phyloP scores from a whole-genome alignment of 1,140 invertebrate species.

The Eufriesea mexicana region DNA sequence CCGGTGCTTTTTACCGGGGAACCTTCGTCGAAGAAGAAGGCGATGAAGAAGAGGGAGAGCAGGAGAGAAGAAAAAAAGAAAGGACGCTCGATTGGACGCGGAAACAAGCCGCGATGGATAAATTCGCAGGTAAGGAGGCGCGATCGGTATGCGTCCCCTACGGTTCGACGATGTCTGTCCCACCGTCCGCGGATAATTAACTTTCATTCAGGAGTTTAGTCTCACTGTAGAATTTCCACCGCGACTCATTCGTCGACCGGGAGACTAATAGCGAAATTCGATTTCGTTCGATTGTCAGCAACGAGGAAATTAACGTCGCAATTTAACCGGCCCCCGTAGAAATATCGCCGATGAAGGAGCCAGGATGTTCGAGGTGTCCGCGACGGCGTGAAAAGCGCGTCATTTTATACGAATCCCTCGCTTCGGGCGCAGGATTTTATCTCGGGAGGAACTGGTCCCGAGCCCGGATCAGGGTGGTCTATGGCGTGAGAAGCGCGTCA shows the following conservation, averaged over 20 bases:
- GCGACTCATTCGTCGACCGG: too few relatives aligned
- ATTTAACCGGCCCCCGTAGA: slow-evolving; percentile 15
- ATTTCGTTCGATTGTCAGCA: slow-evolving; percentile 36
- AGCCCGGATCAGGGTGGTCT: too few relatives aligned
- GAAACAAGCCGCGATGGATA: slow-evolving; percentile 37
- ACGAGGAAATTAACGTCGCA: slow-evolving; percentile 31
- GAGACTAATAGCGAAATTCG: slow-evolving; percentile 44
- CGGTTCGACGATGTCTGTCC: slow-evolving; percentile 15
- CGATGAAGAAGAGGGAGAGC: background rate
- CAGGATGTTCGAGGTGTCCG: background rate
- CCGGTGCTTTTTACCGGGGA: slow-evolving; percentile 19
- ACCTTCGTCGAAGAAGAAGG: background rate
- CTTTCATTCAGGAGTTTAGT: slow-evolving; percentile 28
- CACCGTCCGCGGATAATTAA: slow-evolving; percentile 32
- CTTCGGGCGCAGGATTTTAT: slow-evolving; percentile 19
- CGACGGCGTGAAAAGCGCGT: background rate
- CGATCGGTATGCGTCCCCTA: slow-evolving; percentile 43
- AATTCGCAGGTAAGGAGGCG: slow-evolving; percentile 43
- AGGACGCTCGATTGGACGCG: slow-evolving; percentile 5
- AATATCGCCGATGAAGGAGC: slow-evolving; percentile 29
- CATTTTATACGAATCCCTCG: slow-evolving; percentile 4
- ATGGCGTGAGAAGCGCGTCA: background rate
- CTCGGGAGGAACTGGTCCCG: background rate
- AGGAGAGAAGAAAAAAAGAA: background rate
- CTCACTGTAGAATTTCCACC: slow-evolving; percentile 23